phyloP scores from a whole-genome alignment of 2,113 vertebrate species.

The Semicossyphus pulcher region DNA sequence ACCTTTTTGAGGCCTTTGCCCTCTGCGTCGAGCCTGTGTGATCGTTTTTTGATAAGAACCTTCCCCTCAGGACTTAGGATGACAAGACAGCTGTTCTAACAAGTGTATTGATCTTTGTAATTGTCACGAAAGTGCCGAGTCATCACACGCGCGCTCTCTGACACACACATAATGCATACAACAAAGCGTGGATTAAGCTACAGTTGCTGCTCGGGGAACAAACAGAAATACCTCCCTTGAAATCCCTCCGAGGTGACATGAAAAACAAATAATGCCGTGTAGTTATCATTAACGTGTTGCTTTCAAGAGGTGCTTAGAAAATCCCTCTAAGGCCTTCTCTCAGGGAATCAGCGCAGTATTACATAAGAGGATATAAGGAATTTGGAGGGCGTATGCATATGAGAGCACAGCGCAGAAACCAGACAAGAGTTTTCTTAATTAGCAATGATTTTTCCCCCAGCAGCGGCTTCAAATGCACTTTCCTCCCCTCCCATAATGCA shows the following conservation, averaged over 20 bases:
- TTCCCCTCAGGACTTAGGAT: background rate
- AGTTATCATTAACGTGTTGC: slow-evolving; percentile 57
- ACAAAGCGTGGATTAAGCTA: slow-evolving; percentile 37
- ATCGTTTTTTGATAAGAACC: slow-evolving; percentile 52
- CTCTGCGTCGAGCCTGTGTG: slow-evolving; percentile 6
- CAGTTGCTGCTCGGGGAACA: slow-evolving; percentile 35
- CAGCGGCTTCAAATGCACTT: slow-evolving; percentile 45
- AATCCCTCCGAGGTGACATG: slow-evolving; percentile 57
- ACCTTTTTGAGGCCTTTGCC: slow-evolving; percentile 38
- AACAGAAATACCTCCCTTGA: slow-evolving; percentile 47
- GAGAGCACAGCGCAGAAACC: slow-evolving; percentile 27
- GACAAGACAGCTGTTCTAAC: slow-evolving; percentile 52
- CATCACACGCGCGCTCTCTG: slow-evolving; percentile 16
- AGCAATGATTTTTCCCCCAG: slow-evolving; percentile 32
- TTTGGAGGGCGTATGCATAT: slow-evolving; percentile 39
- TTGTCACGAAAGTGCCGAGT: slow-evolving; percentile 38
- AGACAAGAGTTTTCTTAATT: slow-evolving; percentile 63
- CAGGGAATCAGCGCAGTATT: slow-evolving; percentile 58
- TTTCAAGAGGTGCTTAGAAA: slow-evolving; percentile 59
- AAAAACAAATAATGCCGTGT: slow-evolving; percentile 61
- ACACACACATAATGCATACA: slow-evolving; percentile 20
- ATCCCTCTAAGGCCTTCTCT: slow-evolving; percentile 55
- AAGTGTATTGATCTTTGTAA: slow-evolving; percentile 60
- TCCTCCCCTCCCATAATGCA: slow-evolving; percentile 28
- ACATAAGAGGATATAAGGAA: slow-evolving; percentile 58